Evolutionary conservation across 2,113 vertebrate genomes (phyloP), one percentile per base, ranked within the genome.

Genomic region (Cromileptes altivelis): DNA sequence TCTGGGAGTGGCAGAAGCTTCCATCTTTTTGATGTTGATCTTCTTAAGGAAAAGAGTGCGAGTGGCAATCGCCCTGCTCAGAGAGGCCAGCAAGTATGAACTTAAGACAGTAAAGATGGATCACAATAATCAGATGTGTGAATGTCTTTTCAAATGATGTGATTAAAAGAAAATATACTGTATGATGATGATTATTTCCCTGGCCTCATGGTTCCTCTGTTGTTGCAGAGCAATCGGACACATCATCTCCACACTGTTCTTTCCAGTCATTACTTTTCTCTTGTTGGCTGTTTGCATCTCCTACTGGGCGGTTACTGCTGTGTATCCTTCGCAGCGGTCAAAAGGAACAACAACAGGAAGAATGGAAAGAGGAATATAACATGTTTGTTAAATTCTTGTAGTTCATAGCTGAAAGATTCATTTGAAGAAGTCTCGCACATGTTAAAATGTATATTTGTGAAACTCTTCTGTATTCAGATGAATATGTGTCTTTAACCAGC

Each of bases 31-130:
- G 78, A 92, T 96, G 93, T 86, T 99, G 89, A 95, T 97, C 89
- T 97, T 97, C 94, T 91, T 99, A 53, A 96, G 97, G 87, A 95
- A 93, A 73, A 93, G 97, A 73, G 96, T 99, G 55, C 92, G 84
- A 1, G 89, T 98, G 61, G 97, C 98, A 27, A 96, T 99, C 78
- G 93, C 95, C 37, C 90, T 99, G 77, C 89, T 99, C 89, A 94
- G 96, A 92, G 98, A 99, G 94, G 97, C 97, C 18, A 99, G 98
- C 96, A 97, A 94, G 98, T 99, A 96, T 70, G 95, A 72, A 4
- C 23, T 17, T 18, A 70, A 21, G 7, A 21, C 0, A 49, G 19
- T 23, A 12, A 9, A 21, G 56, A 17, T 45, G 42, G 8, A 45
- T 45, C 42, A 45, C 42, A 45, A 45, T 6, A 45, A 12, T 45